Conservation (phyloP, 2,888 invertebrate genomes). For the Yponomeuta evonymella region DNA sequence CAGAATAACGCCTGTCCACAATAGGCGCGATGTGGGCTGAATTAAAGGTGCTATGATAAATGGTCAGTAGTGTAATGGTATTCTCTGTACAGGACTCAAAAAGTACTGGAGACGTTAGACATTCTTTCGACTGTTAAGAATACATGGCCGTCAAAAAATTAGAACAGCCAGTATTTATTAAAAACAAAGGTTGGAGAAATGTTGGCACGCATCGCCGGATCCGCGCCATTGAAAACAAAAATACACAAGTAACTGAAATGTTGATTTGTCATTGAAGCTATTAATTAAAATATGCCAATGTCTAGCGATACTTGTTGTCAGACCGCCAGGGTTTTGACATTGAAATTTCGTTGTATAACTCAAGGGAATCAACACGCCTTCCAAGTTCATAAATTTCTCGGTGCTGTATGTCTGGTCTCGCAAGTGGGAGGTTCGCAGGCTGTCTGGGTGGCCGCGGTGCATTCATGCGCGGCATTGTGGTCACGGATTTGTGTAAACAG, state of each 20-base stretch:
- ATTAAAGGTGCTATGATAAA: constrained; percentile 64
- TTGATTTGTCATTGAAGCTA: constrained; percentile 40
- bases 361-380: no score
- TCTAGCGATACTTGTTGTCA: constrained; percentile 20
- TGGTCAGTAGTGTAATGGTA: constrained; percentile 35
- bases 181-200: constrained; percentile 62
- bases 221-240: constrained; percentile 35
- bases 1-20: constrained; percentile 73
- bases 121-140: constrained; percentile 10
- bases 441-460: constrained; percentile 66
- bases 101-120: constrained; percentile 32
- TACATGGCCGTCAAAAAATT: constrained; percentile 54
- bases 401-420: constrained; percentile 17
- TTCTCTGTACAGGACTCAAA: constrained; percentile 30
- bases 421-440: constrained; percentile 44
- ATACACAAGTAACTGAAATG: constrained; percentile 30
- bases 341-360: constrained; percentile 1
- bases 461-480: constrained; percentile 44
- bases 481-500: constrained; percentile 51
- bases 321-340: constrained; percentile 15
- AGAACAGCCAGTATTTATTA: constrained; percentile 43
- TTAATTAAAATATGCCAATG: constrained; percentile 45
- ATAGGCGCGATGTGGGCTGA: constrained; percentile 55
- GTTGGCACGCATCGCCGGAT: constrained; percentile 50
- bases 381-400: constrained; percentile 13